Base-by-base conservation (phyloP, 1,140 invertebrate genomes). In the Caenorhabditis elegans region DNA sequence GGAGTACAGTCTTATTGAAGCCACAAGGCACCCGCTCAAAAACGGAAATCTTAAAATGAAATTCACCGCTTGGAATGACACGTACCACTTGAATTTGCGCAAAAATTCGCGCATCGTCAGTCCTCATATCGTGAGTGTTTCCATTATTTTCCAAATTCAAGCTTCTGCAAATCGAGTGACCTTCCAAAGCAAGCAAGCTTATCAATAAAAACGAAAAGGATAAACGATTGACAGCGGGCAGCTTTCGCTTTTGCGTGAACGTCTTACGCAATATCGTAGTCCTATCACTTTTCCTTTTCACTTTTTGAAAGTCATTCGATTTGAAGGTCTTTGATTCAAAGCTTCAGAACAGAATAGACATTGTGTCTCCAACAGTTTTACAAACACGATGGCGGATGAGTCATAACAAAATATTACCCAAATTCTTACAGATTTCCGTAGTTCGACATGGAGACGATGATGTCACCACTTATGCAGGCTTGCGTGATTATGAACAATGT, bases 61-160 rank as follows among this genome's bases (percentile, higher is more conserved):
- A n/a, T 89, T 89, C 53, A 47, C 76, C 4, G 88, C 88, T 19
- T 89, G 82, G 82, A 85, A 89, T 75, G 76, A 83, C 17, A 84
- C 87, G 5, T 89, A 86, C 78, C 70, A 86, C 19, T 76, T 89
- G 70, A 60, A 89, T 24, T 65, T 89, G 3, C 31, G 84, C 85
- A 31, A 89, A 88, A 77, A 65, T 80, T 76, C 51, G 60, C 79
- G 60, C 13, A 70, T 89, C n/a, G 55, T 88, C 53, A 87, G 86
- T 76, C 87, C 87, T n/a, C 78, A 88, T 79, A 47, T 90, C 39
- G 86, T 86, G n/a, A 82, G 83, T 55, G 36, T 80, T 55, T n/a
- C n/a, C n/a, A n/a, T n/a, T 39, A 19, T 24, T 76, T 22, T 24
- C 28, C n/a, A 19, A 46, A 19, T 46, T 46, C 6, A 8, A 17